Evolutionary conservation across 2,888 invertebrate species (phyloP), one percentile per base, ranked within the genome.

Genomic region (Tinea trinotella): DNA sequence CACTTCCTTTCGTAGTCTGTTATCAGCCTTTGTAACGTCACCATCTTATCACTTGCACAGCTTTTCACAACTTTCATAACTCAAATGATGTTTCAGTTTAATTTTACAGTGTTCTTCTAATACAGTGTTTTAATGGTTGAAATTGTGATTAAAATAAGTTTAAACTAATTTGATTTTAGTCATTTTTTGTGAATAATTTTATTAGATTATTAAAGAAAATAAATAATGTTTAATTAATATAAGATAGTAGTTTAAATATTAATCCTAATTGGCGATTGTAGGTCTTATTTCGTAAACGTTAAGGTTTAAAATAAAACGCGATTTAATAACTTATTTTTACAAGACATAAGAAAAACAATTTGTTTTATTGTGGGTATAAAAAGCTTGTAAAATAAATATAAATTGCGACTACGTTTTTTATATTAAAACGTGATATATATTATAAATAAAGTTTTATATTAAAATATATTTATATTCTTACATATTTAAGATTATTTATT

Each of bases 1-100:
- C 75, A 79, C 81, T 78, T 80, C 77, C 79, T 83, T 72, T 75
- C 72, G 79, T 84, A 85, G 84, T 85, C 81, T 79, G 80, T 75
- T 80, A 79, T 73, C 82, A 74, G 81, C 79, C 62, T 64, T 66
- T 80, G 82, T 74, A 78, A 78, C 80, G 80, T 77, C 83, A 73
- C 70, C 62, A 76, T 71, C 74, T 50, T 50, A 50, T 50, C 50
- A 50, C 24, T 24, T 22, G 10, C 46, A 46, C 19, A 17, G 13
- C 2, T 40, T 40, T 40, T 40, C 30, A 30, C 2, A n/a, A 30
- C 30, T 30, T 30, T 30, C 30, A 30, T 30, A n/a, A 30, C n/a
- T 30, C n/a, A 30, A 4, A 2, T 10, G 7, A 10, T 30, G 7
- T 2, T 30, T 30, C 2, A 30, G 30, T n/a, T n/a, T n/a, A 22